A percentile compares a stretch with the other conserved stretches of the same genome.
These are phyloP conservation scores for Vombatus ursinus DNA, from an alignment of 2,113 vertebrate species.

Conservation along the genomic window DNA sequence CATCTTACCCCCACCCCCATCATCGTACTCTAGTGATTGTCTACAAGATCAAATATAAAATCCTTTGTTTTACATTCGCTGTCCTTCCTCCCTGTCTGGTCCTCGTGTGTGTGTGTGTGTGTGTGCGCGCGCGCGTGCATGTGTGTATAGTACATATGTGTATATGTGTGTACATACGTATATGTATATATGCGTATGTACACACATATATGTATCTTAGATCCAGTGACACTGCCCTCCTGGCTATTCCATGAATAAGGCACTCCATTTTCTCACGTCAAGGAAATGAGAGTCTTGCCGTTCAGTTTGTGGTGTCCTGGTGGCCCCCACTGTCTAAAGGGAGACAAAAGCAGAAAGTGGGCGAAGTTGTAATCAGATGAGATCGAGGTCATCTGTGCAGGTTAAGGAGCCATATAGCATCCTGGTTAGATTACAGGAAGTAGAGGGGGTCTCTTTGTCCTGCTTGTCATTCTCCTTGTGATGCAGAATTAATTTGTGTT, in stretches of 20 bases:
- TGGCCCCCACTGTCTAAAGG: background rate
- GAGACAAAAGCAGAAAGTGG: no score
- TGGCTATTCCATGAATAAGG: background rate
- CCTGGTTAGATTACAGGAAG: rapidly evolving
- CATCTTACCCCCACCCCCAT: no score
- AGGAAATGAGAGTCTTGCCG: background rate
- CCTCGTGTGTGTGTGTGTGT: no score
- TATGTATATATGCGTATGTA: no score
- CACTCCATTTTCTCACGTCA: background rate
- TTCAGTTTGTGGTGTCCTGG: background rate
- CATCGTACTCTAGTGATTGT: background rate
- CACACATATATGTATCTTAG: no score
- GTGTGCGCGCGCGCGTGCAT: no score
- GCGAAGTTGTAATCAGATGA: background rate
- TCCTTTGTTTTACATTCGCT: background rate
- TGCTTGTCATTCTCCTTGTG: rapidly evolving
- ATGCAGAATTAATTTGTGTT: rapidly evolving
- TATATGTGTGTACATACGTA: no score
- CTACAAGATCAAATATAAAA: background rate
- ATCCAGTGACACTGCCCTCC: background rate
- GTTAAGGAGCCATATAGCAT: background rate
- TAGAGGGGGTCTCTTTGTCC: background rate
- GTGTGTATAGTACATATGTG: no score
- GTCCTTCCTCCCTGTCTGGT: background rate
- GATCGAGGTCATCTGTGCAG: no score